These are phyloP conservation scores for Cyprinella venusta DNA, from an alignment of 2,797 vertebrate genomes.

Conservation along the genomic window DNA sequence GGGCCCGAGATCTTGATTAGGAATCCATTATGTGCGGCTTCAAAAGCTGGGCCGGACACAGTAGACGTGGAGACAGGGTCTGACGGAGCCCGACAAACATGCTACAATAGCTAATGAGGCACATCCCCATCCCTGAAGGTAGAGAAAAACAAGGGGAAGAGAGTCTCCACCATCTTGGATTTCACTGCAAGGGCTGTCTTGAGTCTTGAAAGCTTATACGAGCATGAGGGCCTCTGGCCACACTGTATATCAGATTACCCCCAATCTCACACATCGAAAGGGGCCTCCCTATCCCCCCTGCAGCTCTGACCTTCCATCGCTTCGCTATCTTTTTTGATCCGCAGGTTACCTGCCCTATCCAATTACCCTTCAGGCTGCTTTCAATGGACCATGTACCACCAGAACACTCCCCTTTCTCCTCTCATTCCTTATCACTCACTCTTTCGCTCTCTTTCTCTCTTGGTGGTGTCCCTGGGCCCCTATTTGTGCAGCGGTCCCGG, in stretches of 20 bases:
- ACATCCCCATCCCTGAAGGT: conserved; percentile 57
- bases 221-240: conserved; percentile 72
- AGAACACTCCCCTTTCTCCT: conserved; percentile 42
- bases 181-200: conserved; percentile 75
- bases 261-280: conserved; percentile 52
- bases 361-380: conserved; percentile 69
- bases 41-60: conserved; percentile 55
- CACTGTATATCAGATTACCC: conserved; percentile 77
- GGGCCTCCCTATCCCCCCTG: conserved; percentile 53
- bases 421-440: conserved; percentile 33
- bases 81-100: conserved; percentile 71
- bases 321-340: conserved; percentile 62
- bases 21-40: conserved; percentile 61
- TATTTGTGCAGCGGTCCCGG: conserved; percentile 59
- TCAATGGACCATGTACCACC: conserved; percentile 67
- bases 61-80: conserved; percentile 61
- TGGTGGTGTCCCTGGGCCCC: conserved; percentile 52
- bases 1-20: conserved; percentile 67
- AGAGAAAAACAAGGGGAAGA: conserved; percentile 29
- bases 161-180: conserved; percentile 73
- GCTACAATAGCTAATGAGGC: conserved; percentile 69
- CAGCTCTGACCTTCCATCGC: conserved; percentile 50
- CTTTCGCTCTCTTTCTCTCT: conserved; percentile 13
- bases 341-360: conserved; percentile 72
- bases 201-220: conserved; percentile 71